Evolutionary conservation across 2,888 invertebrate species (phyloP).

Genomic region (Entomobrya multifasciata): DNA sequence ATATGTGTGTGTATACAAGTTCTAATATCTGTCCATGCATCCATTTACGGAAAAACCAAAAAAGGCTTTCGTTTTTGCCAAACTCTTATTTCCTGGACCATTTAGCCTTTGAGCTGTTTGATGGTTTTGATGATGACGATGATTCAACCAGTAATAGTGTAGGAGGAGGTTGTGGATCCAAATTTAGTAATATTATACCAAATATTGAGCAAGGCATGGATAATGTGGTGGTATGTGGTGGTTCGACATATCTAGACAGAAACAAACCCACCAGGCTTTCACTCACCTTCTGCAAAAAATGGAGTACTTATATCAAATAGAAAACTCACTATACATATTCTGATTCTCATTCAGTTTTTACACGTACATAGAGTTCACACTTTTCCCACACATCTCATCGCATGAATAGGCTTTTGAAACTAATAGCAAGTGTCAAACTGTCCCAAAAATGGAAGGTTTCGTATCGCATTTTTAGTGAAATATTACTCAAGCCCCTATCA

Average conservation of each 20-base stretch:
- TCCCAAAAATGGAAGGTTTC: conserved; percentile 64
- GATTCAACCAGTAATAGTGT: conserved; percentile 34
- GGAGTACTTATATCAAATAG: conserved; percentile 19
- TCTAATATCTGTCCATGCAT: too few relatives aligned
- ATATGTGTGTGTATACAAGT: not conserved
- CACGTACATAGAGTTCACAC: conserved; percentile 45
- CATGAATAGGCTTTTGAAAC: conserved; percentile 67
- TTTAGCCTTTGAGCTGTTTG: conserved; percentile 69
- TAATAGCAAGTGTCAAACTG: conserved; percentile 71
- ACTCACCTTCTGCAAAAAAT: conserved; percentile 17
- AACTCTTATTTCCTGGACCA: conserved; percentile 62
- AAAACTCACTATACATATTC: not conserved
- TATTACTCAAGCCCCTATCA: conserved; percentile 45
- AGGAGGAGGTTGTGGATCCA: not conserved
- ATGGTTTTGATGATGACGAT: conserved; percentile 37
- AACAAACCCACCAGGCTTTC: not conserved
- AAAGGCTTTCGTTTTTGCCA: conserved; percentile 41
- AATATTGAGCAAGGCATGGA: not conserved
- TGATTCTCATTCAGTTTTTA: not conserved
- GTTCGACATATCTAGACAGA: conserved; percentile 6
- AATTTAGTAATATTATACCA: not conserved
- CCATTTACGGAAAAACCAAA: conserved; percentile 39
- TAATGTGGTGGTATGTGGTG: not conserved
- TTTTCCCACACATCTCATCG: conserved; percentile 68
- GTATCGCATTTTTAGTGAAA: conserved; percentile 69